phyloP scores from a whole-genome alignment of 1,140 invertebrate genomes.

The Diachasmimorpha longicaudata region DNA sequence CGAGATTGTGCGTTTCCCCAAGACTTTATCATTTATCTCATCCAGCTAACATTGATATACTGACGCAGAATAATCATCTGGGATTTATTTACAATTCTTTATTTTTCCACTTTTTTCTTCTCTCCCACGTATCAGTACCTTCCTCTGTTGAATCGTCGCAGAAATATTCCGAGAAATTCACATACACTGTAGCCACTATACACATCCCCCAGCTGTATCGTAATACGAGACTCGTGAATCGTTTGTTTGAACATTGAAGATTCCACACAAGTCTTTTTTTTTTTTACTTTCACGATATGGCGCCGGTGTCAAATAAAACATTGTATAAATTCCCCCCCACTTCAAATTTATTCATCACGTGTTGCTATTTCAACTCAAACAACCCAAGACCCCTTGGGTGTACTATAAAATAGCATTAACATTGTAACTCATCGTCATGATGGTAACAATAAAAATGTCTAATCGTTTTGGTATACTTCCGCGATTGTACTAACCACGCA shows the following conservation, averaged over 20 bases:
- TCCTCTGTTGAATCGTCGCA: neutral
- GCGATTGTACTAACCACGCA: neutral
- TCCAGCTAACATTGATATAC: neutral
- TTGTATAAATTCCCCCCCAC: neutral
- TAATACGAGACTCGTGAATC: conserved; percentile 10
- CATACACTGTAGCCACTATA: neutral
- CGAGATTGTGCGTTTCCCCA: neutral
- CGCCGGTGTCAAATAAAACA: conserved; percentile 16
- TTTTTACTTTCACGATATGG: neutral
- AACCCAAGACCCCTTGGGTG: neutral
- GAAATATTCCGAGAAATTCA: neutral
- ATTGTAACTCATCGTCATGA: neutral
- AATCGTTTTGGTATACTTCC: neutral
- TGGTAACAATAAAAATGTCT: neutral
- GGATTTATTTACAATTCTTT: conserved; percentile 3
- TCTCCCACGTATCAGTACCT: neutral
- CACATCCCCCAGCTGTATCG: neutral
- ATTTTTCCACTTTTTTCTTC: neutral
- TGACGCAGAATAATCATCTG: neutral
- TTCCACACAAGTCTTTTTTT: neutral
- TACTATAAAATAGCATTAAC: neutral
- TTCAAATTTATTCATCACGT: conserved; percentile 18
- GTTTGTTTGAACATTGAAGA: neutral
- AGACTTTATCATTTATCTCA: neutral
- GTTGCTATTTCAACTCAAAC: neutral